Evolutionary conservation across 2,888 invertebrate species (phyloP).

Genomic region (Leptopilina myrica): DNA sequence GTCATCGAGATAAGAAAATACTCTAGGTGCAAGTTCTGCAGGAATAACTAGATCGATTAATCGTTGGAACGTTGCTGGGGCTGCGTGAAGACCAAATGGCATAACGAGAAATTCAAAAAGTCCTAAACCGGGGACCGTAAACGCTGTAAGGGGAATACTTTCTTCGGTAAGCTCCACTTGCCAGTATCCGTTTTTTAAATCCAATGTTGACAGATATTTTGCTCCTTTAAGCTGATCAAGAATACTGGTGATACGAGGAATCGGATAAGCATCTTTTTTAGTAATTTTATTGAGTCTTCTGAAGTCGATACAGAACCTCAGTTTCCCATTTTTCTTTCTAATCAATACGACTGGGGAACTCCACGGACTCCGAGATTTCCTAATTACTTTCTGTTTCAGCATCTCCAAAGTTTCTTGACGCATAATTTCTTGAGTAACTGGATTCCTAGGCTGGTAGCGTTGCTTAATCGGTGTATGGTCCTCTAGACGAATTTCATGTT

Average conservation of each 20-base stretch:
- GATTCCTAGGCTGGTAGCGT: constrained; percentile 5
- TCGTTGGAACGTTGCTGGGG: constrained; percentile 56
- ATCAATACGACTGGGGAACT: constrained; percentile 40
- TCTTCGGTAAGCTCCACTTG: constrained; percentile 50
- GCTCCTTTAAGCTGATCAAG: constrained; percentile 26
- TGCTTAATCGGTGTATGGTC: not conserved
- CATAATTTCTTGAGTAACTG: not conserved
- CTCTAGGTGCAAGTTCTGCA: constrained; percentile 46
- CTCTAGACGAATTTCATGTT: not conserved
- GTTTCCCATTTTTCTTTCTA: constrained; percentile 31
- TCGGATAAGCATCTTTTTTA: constrained; percentile 42
- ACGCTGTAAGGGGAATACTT: constrained; percentile 54
- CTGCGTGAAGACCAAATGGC: constrained; percentile 48
- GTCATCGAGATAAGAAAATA: constrained; percentile 53
- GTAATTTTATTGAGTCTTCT: not conserved
- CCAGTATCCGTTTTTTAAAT: constrained; percentile 54
- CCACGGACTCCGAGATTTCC: constrained; percentile 40
- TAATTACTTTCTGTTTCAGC: constrained; percentile 12
- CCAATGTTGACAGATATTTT: constrained; percentile 50
- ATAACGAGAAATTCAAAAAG: constrained; percentile 55
- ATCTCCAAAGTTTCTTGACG: constrained; percentile 21
- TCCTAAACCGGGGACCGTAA: constrained; percentile 55
- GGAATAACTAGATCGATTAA: constrained; percentile 56
- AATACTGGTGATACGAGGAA: constrained; percentile 35
- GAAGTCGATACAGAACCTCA: constrained; percentile 43